Evolutionary conservation across 2,113 vertebrate genomes (phyloP).

Genomic region (Lophotis ruficrista): DNA sequence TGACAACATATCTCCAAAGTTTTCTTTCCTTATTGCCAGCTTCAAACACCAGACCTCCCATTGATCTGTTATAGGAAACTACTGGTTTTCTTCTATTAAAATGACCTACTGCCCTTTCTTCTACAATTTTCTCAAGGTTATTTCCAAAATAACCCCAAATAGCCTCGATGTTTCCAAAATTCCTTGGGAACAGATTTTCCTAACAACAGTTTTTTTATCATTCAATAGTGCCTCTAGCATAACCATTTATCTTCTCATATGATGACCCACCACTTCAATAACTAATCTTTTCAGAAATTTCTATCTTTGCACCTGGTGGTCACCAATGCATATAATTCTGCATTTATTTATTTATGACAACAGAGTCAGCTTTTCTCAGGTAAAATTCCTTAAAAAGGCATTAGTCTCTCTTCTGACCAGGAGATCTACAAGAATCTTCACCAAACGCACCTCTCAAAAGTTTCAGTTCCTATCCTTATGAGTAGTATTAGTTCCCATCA

Average conservation of each 20-base stretch:
- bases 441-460: background rate
- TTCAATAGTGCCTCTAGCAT: background rate
- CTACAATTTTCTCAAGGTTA: background rate
- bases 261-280: background rate
- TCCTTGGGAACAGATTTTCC: background rate
- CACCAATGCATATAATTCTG: background rate
- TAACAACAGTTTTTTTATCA: background rate
- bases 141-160: background rate
- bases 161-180: background rate
- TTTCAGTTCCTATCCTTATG: background rate
- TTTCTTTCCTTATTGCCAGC: background rate
- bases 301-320: background rate
- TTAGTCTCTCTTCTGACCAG: background rate
- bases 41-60: background rate
- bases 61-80: background rate
- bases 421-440: background rate
- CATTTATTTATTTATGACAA: background rate
- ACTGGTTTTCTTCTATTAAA: background rate
- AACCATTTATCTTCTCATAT: background rate
- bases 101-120: background rate
- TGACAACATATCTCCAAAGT: background rate
- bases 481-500: background rate
- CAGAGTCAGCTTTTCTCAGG: background rate
- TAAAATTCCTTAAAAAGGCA: background rate
- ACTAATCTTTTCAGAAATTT: background rate